Evolutionary conservation across 2,888 invertebrate genomes (phyloP).

Genomic region (Meloe dianella): DNA sequence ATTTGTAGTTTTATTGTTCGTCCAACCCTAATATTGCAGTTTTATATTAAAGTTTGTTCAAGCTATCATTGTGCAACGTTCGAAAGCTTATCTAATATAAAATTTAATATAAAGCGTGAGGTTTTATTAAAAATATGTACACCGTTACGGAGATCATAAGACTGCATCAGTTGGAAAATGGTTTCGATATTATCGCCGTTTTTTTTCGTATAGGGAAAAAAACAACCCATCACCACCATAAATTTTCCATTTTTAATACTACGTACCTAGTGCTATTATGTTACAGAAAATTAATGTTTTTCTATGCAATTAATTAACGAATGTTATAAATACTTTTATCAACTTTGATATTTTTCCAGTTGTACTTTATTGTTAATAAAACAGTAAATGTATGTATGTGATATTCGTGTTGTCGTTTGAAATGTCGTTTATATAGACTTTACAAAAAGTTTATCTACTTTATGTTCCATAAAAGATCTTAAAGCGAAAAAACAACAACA

Average conservation of each 20-base stretch:
- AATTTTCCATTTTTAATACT: too few species aligned
- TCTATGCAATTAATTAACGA: too few species aligned
- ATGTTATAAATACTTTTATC: too few species aligned
- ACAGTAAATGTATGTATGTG: neutral
- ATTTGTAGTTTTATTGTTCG: neutral
- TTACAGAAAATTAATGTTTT: too few species aligned
- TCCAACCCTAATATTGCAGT: neutral
- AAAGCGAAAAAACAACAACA: neutral
- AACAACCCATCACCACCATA: too few species aligned
- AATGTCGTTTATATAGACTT: neutral
- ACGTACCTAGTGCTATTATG: too few species aligned
- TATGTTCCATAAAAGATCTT: neutral
- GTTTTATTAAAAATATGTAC: neutral
- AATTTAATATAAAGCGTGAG: neutral
- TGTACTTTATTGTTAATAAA: neutral
- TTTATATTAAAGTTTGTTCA: neutral
- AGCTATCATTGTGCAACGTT: neutral
- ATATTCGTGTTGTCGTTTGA: neutral
- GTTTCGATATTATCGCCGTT: too few species aligned
- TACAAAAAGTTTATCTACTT: neutral
- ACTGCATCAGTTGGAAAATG: neutral
- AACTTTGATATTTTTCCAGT: too few species aligned
- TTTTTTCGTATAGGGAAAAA: too few species aligned
- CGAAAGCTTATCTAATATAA: neutral
- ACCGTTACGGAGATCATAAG: neutral